phyloP scores from a whole-genome alignment of 2,113 vertebrate species.

The Symphodus melops region DNA sequence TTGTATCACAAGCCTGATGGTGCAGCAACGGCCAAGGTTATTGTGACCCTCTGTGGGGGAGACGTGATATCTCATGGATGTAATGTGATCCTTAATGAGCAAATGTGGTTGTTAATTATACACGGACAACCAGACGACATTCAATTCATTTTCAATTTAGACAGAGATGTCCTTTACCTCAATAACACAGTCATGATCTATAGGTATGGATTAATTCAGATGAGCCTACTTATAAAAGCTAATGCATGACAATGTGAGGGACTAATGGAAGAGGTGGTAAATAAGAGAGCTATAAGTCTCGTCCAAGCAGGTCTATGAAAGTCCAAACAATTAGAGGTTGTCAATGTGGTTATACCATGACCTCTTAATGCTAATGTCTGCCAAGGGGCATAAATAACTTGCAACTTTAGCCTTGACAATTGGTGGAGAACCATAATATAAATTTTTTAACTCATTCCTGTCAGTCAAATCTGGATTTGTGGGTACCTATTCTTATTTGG shows the following conservation, averaged over 20 bases:
- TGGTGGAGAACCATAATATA: too few relatives aligned
- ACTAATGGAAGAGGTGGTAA: neutral
- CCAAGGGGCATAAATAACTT: too few relatives aligned
- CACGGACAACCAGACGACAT: conserved; percentile 12
- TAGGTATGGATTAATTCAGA: conserved; percentile 1
- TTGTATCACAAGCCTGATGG: neutral
- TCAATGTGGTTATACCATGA: too few relatives aligned
- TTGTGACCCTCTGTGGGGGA: conserved; percentile 3
- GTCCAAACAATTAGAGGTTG: neutral
- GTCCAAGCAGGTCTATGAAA: neutral
- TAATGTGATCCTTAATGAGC: conserved; percentile 24
- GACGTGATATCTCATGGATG: neutral
- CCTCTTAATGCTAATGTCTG: too few relatives aligned
- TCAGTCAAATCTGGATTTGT: too few relatives aligned
- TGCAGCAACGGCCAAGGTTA: conserved; percentile 31
- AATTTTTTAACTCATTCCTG: too few relatives aligned
- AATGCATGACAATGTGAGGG: neutral
- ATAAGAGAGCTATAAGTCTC: neutral
- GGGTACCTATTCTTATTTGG: too few relatives aligned
- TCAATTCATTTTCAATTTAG: conserved; percentile 39
- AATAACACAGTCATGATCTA: conserved; percentile 12
- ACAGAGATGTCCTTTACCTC: conserved; percentile 6
- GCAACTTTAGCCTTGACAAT: too few relatives aligned
- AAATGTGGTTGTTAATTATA: conserved; percentile 43
- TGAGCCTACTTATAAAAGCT: too few relatives aligned